Evolutionary conservation across 2,797 vertebrate species (phyloP).

Genomic region (Emys orbicularis): DNA sequence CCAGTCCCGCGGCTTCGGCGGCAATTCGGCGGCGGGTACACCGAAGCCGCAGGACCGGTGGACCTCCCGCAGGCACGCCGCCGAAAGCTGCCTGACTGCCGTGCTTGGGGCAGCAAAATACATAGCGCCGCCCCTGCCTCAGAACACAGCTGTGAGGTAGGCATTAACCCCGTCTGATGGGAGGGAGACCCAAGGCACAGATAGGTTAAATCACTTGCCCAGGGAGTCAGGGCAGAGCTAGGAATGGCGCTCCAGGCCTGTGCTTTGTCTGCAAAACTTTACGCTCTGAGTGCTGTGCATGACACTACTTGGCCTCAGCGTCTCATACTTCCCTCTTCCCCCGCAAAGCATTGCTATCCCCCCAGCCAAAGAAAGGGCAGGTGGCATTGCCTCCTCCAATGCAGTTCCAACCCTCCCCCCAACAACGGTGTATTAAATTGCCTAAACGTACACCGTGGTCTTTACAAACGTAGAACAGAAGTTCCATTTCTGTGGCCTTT

Average conservation of each 20-base stretch:
- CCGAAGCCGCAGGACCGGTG: no score
- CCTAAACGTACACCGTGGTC: rapidly evolving
- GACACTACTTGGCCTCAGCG: not conserved
- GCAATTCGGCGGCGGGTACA: no score
- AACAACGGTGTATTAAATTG: no score
- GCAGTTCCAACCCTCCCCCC: not conserved
- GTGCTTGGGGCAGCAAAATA: no score
- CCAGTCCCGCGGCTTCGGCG: no score
- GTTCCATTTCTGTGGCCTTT: not conserved
- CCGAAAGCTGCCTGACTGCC: no score
- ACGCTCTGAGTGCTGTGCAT: no score
- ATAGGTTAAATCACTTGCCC: not conserved
- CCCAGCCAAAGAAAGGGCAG: not conserved
- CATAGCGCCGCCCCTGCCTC: not conserved
- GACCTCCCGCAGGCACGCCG: no score
- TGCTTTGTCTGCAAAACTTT: not conserved
- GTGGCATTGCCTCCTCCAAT: not conserved
- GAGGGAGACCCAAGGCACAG: not conserved
- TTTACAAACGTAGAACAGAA: not conserved
- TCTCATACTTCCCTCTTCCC: not conserved
- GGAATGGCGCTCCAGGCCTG: not conserved
- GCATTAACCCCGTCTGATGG: not conserved
- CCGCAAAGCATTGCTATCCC: not conserved
- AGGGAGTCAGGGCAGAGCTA: not conserved
- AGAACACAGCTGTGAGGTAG: not conserved